Evolutionary conservation across 2,888 invertebrate genomes (phyloP).

Genomic region (Polyploca ridens): DNA sequence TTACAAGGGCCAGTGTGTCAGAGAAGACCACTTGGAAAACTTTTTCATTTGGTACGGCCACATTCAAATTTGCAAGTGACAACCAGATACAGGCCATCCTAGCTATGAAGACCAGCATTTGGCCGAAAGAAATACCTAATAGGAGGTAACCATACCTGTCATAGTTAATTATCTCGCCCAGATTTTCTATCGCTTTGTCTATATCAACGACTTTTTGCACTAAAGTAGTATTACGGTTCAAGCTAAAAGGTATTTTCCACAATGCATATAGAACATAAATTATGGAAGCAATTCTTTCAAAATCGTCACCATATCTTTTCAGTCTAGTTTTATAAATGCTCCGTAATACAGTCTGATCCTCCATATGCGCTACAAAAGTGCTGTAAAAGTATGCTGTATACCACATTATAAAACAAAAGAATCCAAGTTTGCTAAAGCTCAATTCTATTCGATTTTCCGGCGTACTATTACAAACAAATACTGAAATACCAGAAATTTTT

Average conservation of each 20-base stretch:
- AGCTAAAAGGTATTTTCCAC: conserved; percentile 55
- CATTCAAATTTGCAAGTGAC: conserved; percentile 41
- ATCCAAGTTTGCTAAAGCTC: conserved; percentile 46
- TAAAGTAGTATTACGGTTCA: conserved; percentile 41
- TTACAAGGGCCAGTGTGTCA: conserved; percentile 49
- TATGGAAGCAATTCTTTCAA: conserved; percentile 50
- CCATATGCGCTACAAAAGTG: conserved; percentile 42
- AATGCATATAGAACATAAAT: conserved; percentile 49
- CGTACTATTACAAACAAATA: conserved; percentile 18
- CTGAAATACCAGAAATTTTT: conserved; percentile 38
- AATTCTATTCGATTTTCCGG: conserved; percentile 21
- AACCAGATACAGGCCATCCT: conserved; percentile 54
- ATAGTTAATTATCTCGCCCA: conserved; percentile 53
- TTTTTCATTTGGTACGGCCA: conserved; percentile 49
- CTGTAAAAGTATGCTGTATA: conserved; percentile 53
- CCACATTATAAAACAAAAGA: conserved; percentile 45
- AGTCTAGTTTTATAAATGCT: conserved; percentile 62
- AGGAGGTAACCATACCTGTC: conserved; percentile 39
- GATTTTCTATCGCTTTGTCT: conserved; percentile 49
- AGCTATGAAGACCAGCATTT: conserved; percentile 38
- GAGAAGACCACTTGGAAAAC: conserved; percentile 56
- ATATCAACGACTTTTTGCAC: conserved; percentile 49
- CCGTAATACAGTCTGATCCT: conserved; percentile 61
- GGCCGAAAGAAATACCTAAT: conserved; percentile 37
- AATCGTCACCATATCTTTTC: conserved; percentile 62